Evolutionary conservation across 2,888 invertebrate genomes (phyloP).

Genomic region (Caenorhabditis zanzibari): DNA sequence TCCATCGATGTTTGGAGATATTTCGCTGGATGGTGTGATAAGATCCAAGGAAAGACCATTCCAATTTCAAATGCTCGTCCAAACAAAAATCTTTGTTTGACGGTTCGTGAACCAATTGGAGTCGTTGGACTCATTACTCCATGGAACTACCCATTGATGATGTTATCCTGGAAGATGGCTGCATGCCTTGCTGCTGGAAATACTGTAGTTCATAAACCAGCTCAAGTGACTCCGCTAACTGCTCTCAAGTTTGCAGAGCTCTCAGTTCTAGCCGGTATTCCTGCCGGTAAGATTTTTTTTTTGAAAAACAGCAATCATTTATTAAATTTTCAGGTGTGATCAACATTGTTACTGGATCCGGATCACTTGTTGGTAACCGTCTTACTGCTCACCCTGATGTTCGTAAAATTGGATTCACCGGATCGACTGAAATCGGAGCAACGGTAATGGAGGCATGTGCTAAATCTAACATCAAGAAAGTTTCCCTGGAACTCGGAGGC

Average conservation of each 20-base stretch:
- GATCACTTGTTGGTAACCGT: conserved; percentile 67
- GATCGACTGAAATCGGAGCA: conserved; percentile 94
- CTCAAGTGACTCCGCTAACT: conserved; percentile 91
- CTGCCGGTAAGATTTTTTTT: conserved; percentile 87
- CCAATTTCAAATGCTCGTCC: conserved; percentile 95
- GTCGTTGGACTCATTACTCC: conserved; percentile 95
- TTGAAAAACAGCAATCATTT: background rate
- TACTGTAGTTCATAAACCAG: conserved; percentile 96
- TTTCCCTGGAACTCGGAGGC: conserved; percentile 95
- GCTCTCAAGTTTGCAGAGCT: conserved; percentile 97
- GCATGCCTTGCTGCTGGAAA: conserved; percentile 97
- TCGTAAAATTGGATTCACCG: conserved; percentile 96
- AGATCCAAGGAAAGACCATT: conserved; percentile 92
- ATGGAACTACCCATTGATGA: conserved; percentile 99
- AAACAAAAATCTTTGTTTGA: conserved; percentile 92
- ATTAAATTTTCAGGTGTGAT: conserved; percentile 86
- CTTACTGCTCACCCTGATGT: conserved; percentile 85
- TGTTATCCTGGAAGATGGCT: conserved; percentile 99
- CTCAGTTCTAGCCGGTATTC: conserved; percentile 93
- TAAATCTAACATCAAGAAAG: conserved; percentile 94
- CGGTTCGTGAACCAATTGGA: conserved; percentile 87
- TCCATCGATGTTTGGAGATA: conserved; percentile 97
- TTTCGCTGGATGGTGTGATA: conserved; percentile 96
- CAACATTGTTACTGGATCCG: conserved; percentile 89
- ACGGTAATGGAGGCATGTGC: conserved; percentile 94